Conservation (phyloP, 2,113 vertebrate species). For the Natator depressus region DNA sequence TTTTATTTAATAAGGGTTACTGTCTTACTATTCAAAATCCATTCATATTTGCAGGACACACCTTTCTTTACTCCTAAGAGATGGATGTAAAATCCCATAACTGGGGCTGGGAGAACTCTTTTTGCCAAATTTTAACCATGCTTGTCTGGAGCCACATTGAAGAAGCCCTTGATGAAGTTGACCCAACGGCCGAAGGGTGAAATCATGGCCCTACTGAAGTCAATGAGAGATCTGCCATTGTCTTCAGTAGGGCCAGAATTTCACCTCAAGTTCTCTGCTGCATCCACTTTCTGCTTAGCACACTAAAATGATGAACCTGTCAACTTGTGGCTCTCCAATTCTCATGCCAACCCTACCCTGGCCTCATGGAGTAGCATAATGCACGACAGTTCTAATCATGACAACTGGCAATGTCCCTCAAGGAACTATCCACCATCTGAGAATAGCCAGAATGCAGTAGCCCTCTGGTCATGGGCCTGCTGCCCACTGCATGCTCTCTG, state of each 20-base stretch:
- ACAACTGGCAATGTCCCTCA: background rate
- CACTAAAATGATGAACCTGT: background rate
- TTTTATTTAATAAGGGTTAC: background rate
- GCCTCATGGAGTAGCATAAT: background rate
- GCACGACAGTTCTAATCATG: background rate
- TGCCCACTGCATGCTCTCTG: background rate
- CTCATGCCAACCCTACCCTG: background rate
- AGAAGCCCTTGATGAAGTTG: background rate
- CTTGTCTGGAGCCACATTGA: background rate
- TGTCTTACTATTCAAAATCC: background rate
- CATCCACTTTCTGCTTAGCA: background rate
- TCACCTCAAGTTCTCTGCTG: background rate
- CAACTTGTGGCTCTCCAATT: background rate
- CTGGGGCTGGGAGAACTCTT: background rate
- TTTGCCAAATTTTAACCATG: background rate
- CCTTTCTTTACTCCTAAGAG: background rate
- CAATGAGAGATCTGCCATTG: background rate
- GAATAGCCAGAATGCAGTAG: background rate
- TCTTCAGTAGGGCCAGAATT: background rate
- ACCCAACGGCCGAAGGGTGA: background rate
- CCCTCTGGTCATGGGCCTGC: background rate
- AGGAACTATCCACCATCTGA: background rate
- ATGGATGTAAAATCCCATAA: background rate
- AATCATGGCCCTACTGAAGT: background rate
- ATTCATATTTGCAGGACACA: background rate